These are phyloP conservation scores for Penaeus chinensis DNA, from an alignment of 1,140 invertebrate genomes.

Conservation along the genomic window DNA sequence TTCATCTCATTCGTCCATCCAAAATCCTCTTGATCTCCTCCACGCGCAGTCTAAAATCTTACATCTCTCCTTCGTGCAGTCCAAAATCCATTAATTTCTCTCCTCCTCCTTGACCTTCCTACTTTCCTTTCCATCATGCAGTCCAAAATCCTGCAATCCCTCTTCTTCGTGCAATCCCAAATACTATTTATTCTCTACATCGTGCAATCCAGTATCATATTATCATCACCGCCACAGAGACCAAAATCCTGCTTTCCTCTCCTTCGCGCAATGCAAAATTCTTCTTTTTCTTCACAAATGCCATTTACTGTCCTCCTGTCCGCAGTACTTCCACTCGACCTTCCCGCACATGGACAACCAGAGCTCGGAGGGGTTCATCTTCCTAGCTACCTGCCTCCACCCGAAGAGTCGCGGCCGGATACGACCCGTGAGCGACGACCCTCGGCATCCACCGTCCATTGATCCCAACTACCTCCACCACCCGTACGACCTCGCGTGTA, in stretches of 20 bases:
- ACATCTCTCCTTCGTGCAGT: too few relatives aligned
- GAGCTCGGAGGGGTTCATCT: conserved; percentile 77
- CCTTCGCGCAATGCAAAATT: not conserved
- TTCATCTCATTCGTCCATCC: too few relatives aligned
- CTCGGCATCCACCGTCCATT: conserved; percentile 74
- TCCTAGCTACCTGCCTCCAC: conserved; percentile 75
- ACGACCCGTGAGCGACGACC: conserved; percentile 72
- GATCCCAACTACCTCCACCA: conserved; percentile 81
- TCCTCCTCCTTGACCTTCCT: too few relatives aligned
- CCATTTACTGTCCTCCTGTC: conserved; percentile 32
- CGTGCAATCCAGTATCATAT: not conserved
- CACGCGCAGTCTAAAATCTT: too few relatives aligned
- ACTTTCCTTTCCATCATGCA: too few relatives aligned
- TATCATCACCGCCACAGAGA: not conserved
- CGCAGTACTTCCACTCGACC: conserved; percentile 74
- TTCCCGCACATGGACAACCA: conserved; percentile 76
- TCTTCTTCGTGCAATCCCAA: not conserved
- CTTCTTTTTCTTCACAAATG: too few relatives aligned
- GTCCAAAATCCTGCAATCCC: too few relatives aligned
- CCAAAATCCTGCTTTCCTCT: not conserved
- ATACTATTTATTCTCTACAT: too few relatives aligned
- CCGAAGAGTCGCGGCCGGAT: conserved; percentile 78
- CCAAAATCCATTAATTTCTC: too few relatives aligned
- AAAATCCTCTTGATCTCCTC: too few relatives aligned
- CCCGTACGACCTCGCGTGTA: conserved; percentile 74